phyloP scores from a whole-genome alignment of 1,140 invertebrate genomes.

The Aphaenogaster floridana region DNA sequence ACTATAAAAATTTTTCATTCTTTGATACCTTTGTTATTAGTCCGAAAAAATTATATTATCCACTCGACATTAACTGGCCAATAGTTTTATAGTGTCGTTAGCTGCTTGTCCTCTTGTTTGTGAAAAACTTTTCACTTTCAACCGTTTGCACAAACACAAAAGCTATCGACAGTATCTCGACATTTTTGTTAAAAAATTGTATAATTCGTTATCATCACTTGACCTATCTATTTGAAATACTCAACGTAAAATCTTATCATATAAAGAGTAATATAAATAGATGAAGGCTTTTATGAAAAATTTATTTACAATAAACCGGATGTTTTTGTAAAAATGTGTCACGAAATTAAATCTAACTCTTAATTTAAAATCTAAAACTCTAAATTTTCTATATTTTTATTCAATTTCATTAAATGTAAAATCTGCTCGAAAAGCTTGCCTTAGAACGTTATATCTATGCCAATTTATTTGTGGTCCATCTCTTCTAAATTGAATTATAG shows the following conservation, averaged over 20 bases:
- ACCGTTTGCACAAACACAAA: conserved; percentile 10
- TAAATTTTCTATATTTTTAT: conserved; percentile 12
- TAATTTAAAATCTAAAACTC: background rate
- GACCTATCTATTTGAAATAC: background rate
- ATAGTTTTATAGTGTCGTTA: conserved; percentile 11
- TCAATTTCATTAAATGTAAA: background rate
- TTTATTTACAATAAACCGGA: background rate
- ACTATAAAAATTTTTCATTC: background rate
- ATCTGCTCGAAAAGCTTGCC: background rate
- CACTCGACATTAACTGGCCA: conserved; percentile 13
- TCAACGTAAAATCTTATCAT: background rate
- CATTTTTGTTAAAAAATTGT: conserved; percentile 12
- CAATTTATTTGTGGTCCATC: background rate
- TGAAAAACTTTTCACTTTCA: conserved; percentile 31
- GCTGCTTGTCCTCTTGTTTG: background rate
- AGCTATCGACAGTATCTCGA: background rate
- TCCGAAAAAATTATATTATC: background rate
- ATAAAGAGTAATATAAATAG: background rate
- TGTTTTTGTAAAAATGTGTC: background rate
- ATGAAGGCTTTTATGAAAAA: background rate
- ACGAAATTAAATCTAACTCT: background rate
- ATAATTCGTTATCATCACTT: conserved; percentile 25
- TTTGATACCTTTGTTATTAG: background rate
- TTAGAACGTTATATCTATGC: background rate
- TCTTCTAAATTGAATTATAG: background rate